These are phyloP conservation scores for Tor tambroides DNA, from an alignment of 2,113 vertebrate genomes.

Conservation along the genomic window DNA sequence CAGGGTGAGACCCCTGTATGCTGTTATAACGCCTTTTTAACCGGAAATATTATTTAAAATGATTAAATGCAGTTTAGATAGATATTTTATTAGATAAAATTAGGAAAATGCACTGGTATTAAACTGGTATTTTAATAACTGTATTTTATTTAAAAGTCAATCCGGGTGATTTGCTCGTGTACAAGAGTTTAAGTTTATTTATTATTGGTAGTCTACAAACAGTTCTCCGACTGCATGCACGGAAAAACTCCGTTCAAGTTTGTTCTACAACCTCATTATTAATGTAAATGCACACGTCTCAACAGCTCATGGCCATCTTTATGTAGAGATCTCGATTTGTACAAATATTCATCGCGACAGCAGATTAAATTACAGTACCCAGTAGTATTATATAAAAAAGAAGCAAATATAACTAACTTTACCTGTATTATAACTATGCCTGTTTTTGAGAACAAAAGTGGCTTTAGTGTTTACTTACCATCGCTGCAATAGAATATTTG, in stretches of 20 bases:
- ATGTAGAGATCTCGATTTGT: neutral
- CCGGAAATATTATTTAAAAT: neutral
- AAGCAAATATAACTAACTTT: neutral
- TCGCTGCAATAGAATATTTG: neutral
- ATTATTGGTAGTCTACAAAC: neutral
- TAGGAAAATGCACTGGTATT: neutral
- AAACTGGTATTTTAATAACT: neutral
- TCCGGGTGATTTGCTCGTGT: neutral
- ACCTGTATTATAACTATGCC: neutral
- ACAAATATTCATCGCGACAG: neutral
- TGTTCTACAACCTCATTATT: neutral
- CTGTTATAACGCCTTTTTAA: neutral
- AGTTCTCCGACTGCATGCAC: neutral
- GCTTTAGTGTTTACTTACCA: conserved; percentile 22
- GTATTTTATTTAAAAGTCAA: neutral
- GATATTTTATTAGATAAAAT: neutral
- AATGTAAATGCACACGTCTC: neutral
- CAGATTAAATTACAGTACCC: neutral
- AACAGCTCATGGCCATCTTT: neutral
- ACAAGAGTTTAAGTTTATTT: neutral
- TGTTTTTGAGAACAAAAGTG: neutral
- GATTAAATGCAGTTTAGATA: neutral
- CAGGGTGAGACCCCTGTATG: neutral
- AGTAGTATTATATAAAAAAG: neutral
- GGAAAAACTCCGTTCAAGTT: neutral